phyloP scores from a whole-genome alignment of 2,113 vertebrate species.

The Chionomys nivalis region DNA sequence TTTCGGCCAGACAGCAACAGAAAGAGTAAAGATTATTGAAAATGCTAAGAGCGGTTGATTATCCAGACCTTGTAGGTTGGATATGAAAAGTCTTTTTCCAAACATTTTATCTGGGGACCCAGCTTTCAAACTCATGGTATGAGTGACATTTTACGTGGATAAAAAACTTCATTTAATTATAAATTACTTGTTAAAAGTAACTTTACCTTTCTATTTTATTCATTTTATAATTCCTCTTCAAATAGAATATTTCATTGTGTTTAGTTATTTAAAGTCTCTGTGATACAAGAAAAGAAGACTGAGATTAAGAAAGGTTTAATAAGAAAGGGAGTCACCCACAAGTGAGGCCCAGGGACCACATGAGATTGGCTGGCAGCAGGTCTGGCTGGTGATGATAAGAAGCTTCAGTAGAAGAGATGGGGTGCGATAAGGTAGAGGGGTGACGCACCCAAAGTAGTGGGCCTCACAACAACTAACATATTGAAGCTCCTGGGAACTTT shows the following conservation, averaged over 20 bases:
- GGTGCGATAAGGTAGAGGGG: neutral
- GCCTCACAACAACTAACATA: neutral
- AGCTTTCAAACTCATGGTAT: slow-evolving; percentile 22
- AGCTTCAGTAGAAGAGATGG: neutral
- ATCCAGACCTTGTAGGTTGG: neutral
- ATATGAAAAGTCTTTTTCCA: neutral
- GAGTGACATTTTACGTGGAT: neutral
- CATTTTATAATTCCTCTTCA: slow-evolving; percentile 30
- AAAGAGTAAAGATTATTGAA: neutral
- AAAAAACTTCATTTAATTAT: neutral
- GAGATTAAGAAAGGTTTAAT: slow-evolving; percentile 1
- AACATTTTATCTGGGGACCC: neutral
- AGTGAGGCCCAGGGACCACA: neutral
- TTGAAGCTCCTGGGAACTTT: neutral
- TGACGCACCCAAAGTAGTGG: neutral
- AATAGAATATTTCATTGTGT: slow-evolving; percentile 32
- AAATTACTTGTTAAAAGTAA: slow-evolving; percentile 6
- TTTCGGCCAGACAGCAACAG: neutral
- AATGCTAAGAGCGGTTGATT: neutral
- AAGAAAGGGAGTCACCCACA: neutral
- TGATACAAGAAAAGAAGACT: neutral
- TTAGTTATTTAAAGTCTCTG: slow-evolving; percentile 16
- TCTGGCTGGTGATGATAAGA: neutral
- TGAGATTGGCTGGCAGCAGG: neutral
- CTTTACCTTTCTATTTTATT: slow-evolving; percentile 34